These are phyloP conservation scores for Neosilurus mollespiculum DNA, from an alignment of 2,797 vertebrate genomes.

Conservation along the genomic window DNA sequence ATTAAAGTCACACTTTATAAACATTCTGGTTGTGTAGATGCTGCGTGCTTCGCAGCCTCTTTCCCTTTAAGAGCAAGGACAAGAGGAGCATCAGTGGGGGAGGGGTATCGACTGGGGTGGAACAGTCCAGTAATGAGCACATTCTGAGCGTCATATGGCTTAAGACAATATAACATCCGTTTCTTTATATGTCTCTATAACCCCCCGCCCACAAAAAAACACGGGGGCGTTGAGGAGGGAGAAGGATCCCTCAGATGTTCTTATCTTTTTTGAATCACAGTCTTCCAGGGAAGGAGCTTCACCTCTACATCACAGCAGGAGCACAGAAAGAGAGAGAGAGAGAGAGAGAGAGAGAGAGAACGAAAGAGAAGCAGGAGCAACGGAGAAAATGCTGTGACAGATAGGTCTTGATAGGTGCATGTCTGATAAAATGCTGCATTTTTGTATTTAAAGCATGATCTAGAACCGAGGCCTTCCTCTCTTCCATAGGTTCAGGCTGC, in stretches of 20 bases:
- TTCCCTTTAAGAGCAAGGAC: constrained; percentile 85
- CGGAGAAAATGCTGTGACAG: constrained; percentile 59
- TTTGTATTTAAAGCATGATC: constrained; percentile 69
- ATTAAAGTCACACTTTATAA: not conserved
- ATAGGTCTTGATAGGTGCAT: constrained; percentile 60
- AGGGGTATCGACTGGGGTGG: constrained; percentile 74
- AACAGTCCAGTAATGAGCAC: constrained; percentile 80
- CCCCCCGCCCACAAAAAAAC: constrained; percentile 33
- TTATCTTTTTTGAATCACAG: constrained; percentile 38
- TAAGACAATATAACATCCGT: constrained; percentile 69
- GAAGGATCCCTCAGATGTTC: constrained; percentile 54
- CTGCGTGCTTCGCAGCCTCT: constrained; percentile 71
- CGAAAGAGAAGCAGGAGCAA: constrained; percentile 53
- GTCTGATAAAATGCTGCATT: constrained; percentile 65
- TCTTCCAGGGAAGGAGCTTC: constrained; percentile 59
- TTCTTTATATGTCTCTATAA: constrained; percentile 53
- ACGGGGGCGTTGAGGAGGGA: constrained; percentile 56
- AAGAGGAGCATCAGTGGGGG: constrained; percentile 67
- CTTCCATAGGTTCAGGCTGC: constrained; percentile 47
- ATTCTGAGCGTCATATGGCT: constrained; percentile 75
- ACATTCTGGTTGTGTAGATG: constrained; percentile 47
- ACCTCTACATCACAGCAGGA: constrained; percentile 61
- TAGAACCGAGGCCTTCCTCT: constrained; percentile 48
- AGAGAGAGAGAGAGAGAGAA: constrained; percentile 48
- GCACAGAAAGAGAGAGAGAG: constrained; percentile 47